phyloP scores from a whole-genome alignment of 2,888 invertebrate genomes.

The Tineola bisselliella region DNA sequence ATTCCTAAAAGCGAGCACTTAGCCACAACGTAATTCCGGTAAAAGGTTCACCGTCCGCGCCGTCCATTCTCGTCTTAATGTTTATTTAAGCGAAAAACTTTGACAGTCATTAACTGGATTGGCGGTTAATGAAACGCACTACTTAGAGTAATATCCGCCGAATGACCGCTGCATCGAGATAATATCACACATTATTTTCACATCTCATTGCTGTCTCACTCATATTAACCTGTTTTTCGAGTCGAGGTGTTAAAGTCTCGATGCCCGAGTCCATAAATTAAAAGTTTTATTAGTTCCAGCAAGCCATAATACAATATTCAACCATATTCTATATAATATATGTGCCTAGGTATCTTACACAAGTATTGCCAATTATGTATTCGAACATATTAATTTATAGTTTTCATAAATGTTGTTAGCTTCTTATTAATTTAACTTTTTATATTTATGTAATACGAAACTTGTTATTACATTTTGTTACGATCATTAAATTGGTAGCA shows the following conservation, averaged over 20 bases:
- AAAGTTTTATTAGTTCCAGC: slow-evolving; percentile 32
- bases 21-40: slow-evolving; percentile 52
- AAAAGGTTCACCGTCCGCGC: slow-evolving; percentile 45
- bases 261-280: slow-evolving; percentile 39
- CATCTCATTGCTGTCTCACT: slow-evolving; percentile 41
- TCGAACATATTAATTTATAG: not conserved
- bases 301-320: not conserved
- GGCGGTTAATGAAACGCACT: slow-evolving; percentile 48
- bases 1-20: slow-evolving; percentile 48
- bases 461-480: not conserved
- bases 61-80: slow-evolving; percentile 54
- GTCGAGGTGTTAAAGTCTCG: slow-evolving; percentile 40
- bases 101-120: slow-evolving; percentile 53
- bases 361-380: not conserved
- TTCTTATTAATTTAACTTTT: not conserved
- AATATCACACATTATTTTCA: slow-evolving; percentile 53
- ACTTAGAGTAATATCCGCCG: slow-evolving; percentile 36
- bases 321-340: not conserved
- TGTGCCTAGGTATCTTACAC: not conserved
- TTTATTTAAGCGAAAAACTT: slow-evolving; percentile 62
- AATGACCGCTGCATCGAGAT: slow-evolving; percentile 29
- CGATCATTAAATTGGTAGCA: not conserved
- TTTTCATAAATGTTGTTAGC: not conserved
- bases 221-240: slow-evolving; percentile 46
- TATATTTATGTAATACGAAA: not conserved